Percentiles rank a stretch among this genome's conserved stretches.
phyloP scores from a whole-genome alignment of 1,140 invertebrate genomes.

The Chelonus insularis region DNA sequence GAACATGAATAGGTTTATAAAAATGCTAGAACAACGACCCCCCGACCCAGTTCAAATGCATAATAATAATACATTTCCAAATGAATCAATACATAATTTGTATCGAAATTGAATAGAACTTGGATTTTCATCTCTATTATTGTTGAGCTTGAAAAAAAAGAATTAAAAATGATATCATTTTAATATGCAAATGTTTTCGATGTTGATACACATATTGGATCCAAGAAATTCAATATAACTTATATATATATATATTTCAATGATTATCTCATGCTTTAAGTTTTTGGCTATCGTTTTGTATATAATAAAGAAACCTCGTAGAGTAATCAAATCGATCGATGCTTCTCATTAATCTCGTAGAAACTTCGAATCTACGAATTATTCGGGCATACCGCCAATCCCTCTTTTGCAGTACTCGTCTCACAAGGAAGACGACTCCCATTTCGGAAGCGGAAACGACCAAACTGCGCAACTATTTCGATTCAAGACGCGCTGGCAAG shows the following conservation, averaged over 20 bases:
- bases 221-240: background rate
- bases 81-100: background rate
- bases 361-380: conserved; percentile 35
- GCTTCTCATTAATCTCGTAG: conserved; percentile 38
- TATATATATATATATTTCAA: no score
- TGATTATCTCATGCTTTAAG: no score
- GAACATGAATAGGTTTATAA: background rate
- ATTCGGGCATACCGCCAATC: conserved; percentile 35
- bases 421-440: conserved; percentile 20
- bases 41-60: background rate
- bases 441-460: conserved; percentile 22
- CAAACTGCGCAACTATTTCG: conserved; percentile 38
- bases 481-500: conserved; percentile 36
- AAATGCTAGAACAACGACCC: no score
- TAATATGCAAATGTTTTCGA: no score
- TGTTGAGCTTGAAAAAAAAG: no score
- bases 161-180: no score
- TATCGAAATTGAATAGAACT: no score
- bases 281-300: no score
- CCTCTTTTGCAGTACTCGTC: conserved; percentile 22
- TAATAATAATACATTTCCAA: conserved; percentile 18
- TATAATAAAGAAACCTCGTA: background rate
- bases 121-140: no score
- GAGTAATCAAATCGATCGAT: conserved; percentile 29
- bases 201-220: background rate